phyloP scores from a whole-genome alignment of 2,797 vertebrate genomes.

The Macropus fuliginosus region DNA sequence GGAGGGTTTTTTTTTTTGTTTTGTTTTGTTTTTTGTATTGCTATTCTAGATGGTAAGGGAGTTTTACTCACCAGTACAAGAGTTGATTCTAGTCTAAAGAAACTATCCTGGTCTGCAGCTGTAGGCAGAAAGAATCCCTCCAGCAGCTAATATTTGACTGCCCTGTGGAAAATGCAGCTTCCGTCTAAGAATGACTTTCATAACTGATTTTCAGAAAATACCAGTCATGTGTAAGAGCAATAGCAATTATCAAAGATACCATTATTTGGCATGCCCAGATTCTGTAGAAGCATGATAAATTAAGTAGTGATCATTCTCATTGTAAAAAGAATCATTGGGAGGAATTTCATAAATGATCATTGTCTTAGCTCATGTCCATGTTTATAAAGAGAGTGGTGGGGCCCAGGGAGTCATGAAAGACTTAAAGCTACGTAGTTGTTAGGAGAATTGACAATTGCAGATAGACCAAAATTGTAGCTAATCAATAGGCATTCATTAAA shows the following conservation, averaged over 20 bases:
- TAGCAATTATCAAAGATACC: not conserved
- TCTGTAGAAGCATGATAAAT: not conserved
- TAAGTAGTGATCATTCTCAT: not conserved
- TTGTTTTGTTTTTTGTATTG: not conserved
- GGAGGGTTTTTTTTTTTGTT: not conserved
- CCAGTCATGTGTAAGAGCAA: not conserved
- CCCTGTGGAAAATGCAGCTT: not conserved
- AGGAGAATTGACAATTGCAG: not conserved
- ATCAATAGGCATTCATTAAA: not conserved
- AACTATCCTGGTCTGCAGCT: not conserved
- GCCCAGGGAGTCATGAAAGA: not conserved
- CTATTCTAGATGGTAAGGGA: not conserved
- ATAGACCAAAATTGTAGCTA: not conserved
- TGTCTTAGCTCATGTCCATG: not conserved
- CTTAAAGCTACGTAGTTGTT: not conserved
- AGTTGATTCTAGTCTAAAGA: not conserved
- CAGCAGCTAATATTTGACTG: not conserved
- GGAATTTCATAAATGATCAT: not conserved
- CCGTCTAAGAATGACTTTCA: not conserved
- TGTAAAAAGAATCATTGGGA: not conserved
- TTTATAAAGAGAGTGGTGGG: not conserved
- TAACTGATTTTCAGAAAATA: not conserved
- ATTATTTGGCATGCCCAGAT: not conserved
- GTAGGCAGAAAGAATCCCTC: constrained; percentile 2
- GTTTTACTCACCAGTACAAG: not conserved